Base-by-base conservation (phyloP, 1,140 invertebrate genomes). In the Drosophila burlai region DNA sequence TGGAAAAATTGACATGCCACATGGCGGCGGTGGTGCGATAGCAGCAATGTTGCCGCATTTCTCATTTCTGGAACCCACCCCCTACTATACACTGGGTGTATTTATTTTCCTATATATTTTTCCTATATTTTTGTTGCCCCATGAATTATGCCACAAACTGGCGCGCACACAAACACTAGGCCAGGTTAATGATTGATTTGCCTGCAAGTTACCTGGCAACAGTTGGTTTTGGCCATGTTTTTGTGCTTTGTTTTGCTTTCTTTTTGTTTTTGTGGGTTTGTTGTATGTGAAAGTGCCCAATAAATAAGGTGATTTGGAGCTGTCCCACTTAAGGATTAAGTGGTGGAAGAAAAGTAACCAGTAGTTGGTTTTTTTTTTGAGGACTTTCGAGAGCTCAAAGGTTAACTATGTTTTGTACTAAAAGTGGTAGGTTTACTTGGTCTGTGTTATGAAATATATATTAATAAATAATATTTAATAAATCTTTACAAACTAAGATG, bases 221-320 rank as follows among this genome's bases (percentile, higher is more conserved):
- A 90, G 84, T 89, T 89, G 85, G 84, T 81, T 87, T 74, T 83
- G 84, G 76, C 83, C 72, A 87, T 72, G 49, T 59, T 68, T 59
- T 31, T 5, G 38, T 9, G n/a, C 13, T 24, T 42, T 58, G 52
- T 71, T 59, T 49, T 71, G 34, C 34, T 29, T 49, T 38, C 13
- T 13, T 38, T 36, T 43, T 26, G 5, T 36, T 36, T 11, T 36
- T 11, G 34, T 11, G 11, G 11, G 0, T 9, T 21, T 34, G 11
- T 54, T 54, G 7, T 54, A 82, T 73, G 80, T 63, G 80, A 82
- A 78, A 75, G 75, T 78, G 74, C 54, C 36, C 15, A 9, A 45
- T 29, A 38, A 71, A 68, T 38, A 34, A 45, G 26, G 64, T 34
- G 18, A 69, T 49, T 71, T 43, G 49, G 36, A 49, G 52, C 21